These are phyloP conservation scores for Oceanodroma tethys DNA, from an alignment of 2,113 vertebrate species.

Conservation along the genomic window DNA sequence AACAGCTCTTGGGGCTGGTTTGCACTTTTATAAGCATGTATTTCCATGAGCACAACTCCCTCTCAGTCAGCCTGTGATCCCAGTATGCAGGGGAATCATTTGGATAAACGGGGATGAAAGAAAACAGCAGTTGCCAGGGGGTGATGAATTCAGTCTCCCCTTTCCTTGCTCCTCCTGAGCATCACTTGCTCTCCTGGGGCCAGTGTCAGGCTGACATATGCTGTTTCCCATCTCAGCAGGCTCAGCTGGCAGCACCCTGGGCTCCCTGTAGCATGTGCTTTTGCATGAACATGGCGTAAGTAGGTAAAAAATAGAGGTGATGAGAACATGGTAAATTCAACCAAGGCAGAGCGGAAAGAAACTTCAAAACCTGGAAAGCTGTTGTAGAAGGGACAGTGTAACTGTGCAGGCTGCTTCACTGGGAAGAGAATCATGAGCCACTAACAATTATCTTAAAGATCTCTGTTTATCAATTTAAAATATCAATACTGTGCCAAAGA, in stretches of 20 bases:
- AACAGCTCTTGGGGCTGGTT: not conserved
- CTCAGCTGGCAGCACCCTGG: not conserved
- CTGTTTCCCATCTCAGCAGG: not conserved
- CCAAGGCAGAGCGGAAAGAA: not conserved
- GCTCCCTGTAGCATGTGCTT: not conserved
- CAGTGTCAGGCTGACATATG: not conserved
- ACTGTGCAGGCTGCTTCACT: rapidly evolving
- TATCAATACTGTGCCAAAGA: not conserved
- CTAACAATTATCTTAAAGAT: not conserved
- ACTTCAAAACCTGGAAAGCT: not conserved
- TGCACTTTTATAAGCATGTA: not conserved
- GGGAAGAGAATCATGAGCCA: not conserved
- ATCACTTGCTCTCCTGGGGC: not conserved
- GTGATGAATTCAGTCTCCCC: not conserved
- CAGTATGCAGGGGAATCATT: not conserved
- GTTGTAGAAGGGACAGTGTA: not conserved
- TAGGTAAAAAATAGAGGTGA: not conserved
- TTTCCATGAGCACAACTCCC: not conserved
- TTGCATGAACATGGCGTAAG: not conserved
- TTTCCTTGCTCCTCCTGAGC: not conserved
- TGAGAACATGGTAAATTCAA: not conserved
- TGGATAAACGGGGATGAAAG: not conserved
- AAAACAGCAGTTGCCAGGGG: too few relatives aligned
- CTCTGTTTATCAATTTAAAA: not conserved
- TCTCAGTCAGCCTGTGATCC: not conserved